Evolutionary conservation across 2,888 invertebrate species (phyloP), one percentile per base, ranked within the genome.

Genomic region (Lissonota sp.): DNA sequence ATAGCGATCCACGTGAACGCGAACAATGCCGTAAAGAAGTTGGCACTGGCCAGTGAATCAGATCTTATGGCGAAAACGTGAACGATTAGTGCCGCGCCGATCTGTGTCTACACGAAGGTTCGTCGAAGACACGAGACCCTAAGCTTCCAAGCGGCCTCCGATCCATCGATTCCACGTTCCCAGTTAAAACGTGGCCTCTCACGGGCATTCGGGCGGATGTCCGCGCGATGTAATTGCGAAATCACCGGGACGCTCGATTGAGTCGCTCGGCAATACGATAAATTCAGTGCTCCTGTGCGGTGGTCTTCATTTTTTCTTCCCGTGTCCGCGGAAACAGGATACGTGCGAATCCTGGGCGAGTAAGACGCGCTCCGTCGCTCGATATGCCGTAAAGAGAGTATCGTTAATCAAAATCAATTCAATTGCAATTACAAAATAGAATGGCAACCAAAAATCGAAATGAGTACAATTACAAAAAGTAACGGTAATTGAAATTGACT

Each of bases 21-120:
- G 89, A 90, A 91, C 91, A 91, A 91, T 90, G 88, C 88, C 88
- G 88, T 89, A 91, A 91, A 91, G 89, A 90, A 90, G 88, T 87
- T 84, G 82, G 84, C 86, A 86, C 85, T 85, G 86, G 81, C 26
- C 84, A 84, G 86, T 88, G 90, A 90, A 90, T 89, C 90, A 88
- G 87, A 84, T 84, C 87, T 91, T 91, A 91, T 91, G 90, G 91
- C 90, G 88, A 91, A 91, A 91, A 91, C 91, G 91, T 91, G 91
- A 91, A 91, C 91, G 91, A 91, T 91, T 91, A 91, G 91, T 86
- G 89, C 84, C 87, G 86, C 85, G 89, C 84, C 87, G 86, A 88
- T 86, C 88, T 86, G 87, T 89, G 90, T 91, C 90, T 67, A 67
- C 42, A 90, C 89, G 88, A 81, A 86, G 84, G 81, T 77, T 81